phyloP scores from a whole-genome alignment of 2,113 vertebrate genomes.

The Ctenomys sociabilis region DNA sequence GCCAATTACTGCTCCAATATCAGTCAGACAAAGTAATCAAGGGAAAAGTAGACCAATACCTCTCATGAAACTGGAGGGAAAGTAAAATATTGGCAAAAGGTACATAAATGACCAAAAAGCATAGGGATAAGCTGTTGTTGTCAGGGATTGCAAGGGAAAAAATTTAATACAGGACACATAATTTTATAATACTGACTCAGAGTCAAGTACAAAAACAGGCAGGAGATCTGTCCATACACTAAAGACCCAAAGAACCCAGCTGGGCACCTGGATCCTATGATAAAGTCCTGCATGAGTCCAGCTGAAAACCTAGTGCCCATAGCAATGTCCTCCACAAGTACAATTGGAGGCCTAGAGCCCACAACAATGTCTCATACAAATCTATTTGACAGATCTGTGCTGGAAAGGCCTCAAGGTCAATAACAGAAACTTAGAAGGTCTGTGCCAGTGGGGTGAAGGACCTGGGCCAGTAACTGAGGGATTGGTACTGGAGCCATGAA shows the following conservation, averaged over 20 bases:
- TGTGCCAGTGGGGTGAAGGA: background rate
- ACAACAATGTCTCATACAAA: background rate
- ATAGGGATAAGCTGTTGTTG: background rate
- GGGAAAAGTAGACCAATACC: background rate
- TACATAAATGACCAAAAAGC: background rate
- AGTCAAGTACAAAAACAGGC: background rate
- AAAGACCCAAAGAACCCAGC: background rate
- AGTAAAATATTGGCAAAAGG: background rate
- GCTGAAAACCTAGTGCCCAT: background rate
- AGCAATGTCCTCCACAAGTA: background rate
- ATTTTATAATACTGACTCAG: background rate
- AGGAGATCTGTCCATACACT: background rate
- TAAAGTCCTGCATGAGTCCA: background rate
- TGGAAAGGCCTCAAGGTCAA: background rate
- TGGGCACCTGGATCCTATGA: background rate
- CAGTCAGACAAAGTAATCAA: background rate
- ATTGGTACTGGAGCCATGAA: background rate
- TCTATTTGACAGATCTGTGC: background rate
- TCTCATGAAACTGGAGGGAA: background rate
- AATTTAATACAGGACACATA: background rate
- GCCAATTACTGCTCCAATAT: background rate
- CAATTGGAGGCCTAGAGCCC: background rate
- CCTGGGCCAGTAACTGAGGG: background rate
- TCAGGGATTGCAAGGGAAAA: background rate
- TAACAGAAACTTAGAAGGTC: background rate